Evolutionary conservation across 2,113 vertebrate species (phyloP).

Genomic region (Ariopsis seemanni): DNA sequence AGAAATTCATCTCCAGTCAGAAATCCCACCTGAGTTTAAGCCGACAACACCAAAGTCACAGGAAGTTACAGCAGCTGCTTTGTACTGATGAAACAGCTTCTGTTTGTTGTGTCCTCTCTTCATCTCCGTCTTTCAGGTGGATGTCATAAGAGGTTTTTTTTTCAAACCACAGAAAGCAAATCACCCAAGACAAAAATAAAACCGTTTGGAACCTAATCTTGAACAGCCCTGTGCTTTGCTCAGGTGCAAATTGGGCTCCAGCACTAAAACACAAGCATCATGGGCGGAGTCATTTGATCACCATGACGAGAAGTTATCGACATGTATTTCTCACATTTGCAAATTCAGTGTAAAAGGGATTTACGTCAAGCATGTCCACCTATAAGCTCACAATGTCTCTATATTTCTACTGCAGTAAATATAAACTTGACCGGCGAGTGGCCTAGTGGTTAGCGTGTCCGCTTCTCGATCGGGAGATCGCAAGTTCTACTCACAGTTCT

Average conservation of each 20-base stretch:
- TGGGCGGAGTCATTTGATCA: neutral
- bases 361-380: neutral
- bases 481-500: too few relatives aligned
- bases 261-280: neutral
- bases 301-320: neutral
- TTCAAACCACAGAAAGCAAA: neutral
- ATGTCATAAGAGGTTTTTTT: neutral
- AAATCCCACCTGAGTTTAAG: neutral
- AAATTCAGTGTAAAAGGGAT: neutral
- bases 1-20: neutral
- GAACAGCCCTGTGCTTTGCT: neutral
- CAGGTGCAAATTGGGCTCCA: neutral
- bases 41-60: neutral
- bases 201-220: neutral
- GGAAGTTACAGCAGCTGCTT: slow-evolving; percentile 4
- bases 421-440: neutral
- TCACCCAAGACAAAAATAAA: neutral
- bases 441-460: too few relatives aligned
- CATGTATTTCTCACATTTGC: neutral
- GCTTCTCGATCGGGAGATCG: too few relatives aligned
- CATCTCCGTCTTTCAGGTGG: neutral
- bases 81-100: neutral
- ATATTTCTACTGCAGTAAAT: neutral
- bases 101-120: neutral
- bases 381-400: neutral